Conservation (phyloP, 2,888 invertebrate species). For the Charanyca ferruginea region DNA sequence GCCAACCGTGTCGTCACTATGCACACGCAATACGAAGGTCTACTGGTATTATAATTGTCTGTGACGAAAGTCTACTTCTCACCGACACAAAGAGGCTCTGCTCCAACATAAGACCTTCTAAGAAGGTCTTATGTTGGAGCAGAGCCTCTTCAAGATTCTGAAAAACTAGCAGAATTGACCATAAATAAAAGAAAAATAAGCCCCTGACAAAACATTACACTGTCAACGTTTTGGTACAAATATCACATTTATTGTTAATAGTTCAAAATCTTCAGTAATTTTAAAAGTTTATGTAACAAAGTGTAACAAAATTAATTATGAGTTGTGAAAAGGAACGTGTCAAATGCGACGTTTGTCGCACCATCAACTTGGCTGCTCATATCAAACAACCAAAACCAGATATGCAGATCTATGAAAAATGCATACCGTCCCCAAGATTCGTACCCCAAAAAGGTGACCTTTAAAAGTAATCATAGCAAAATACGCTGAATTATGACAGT, state of each 20-base stretch:
- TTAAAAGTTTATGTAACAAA: constrained; percentile 25
- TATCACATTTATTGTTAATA: constrained; percentile 34
- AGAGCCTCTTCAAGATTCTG: too few species aligned
- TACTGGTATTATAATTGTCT: too few species aligned
- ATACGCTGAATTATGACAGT: too few species aligned
- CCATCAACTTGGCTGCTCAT: constrained; percentile 85
- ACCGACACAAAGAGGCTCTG: constrained; percentile 5
- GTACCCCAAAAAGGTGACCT: constrained; percentile 59
- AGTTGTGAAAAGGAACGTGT: constrained; percentile 61
- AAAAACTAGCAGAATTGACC: constrained; percentile 25
- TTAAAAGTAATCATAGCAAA: too few species aligned
- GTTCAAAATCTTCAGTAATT: constrained; percentile 40
- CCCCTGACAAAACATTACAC: constrained; percentile 16
- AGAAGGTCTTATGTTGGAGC: too few species aligned
- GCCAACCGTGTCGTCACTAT: too few species aligned
- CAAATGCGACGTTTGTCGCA: constrained; percentile 84
- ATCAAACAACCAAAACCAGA: constrained; percentile 79
- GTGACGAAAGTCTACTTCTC: too few species aligned
- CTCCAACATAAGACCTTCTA: too few species aligned
- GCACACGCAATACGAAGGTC: too few species aligned
- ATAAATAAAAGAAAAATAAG: constrained; percentile 3
- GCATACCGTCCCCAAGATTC: constrained; percentile 73
- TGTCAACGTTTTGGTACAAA: constrained; percentile 41
- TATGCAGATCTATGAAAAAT: constrained; percentile 86
- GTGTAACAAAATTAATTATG: constrained; percentile 68